Evolutionary conservation across 1,140 invertebrate genomes (phyloP).

Genomic region (Panagrolaimus sp.): DNA sequence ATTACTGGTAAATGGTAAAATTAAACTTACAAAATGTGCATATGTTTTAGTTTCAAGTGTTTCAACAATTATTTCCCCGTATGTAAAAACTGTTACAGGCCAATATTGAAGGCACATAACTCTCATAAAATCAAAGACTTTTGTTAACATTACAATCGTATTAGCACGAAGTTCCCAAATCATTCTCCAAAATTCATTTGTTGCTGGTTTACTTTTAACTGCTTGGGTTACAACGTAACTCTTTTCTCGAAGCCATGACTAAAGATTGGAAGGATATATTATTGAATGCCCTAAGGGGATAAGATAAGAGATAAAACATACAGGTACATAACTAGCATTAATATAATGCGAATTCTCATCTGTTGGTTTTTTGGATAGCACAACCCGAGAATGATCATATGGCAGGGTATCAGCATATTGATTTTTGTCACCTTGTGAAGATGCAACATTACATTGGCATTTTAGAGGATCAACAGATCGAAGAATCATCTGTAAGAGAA

Average conservation of each 20-base stretch:
- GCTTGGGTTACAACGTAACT: conserved; percentile 59
- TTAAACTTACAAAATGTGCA: conserved; percentile 58
- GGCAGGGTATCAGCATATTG: conserved; percentile 55
- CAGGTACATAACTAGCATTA: conserved; percentile 57
- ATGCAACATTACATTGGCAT: conserved; percentile 52
- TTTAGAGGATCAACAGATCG: conserved; percentile 52
- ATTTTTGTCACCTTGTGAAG: conserved; percentile 53
- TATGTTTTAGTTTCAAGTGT: conserved; percentile 59
- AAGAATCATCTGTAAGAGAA: conserved; percentile 55
- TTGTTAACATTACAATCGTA: conserved; percentile 58
- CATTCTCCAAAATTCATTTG: conserved; percentile 56
- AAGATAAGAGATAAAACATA: no score
- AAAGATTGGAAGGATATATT: conserved; percentile 4
- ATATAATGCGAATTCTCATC: conserved; percentile 53
- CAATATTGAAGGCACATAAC: conserved; percentile 60
- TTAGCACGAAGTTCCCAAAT: conserved; percentile 57
- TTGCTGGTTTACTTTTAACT: conserved; percentile 56
- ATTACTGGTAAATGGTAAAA: conserved; percentile 12
- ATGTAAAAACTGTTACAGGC: conserved; percentile 46
- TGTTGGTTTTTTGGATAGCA: conserved; percentile 30
- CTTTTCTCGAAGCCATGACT: conserved; percentile 57
- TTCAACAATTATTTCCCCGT: conserved; percentile 58
- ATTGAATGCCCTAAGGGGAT: conserved; percentile 3
- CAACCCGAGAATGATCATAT: conserved; percentile 55
- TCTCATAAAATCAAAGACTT: conserved; percentile 59